Conservation (phyloP, 2,797 vertebrate genomes). For the Rhinella marina region DNA sequence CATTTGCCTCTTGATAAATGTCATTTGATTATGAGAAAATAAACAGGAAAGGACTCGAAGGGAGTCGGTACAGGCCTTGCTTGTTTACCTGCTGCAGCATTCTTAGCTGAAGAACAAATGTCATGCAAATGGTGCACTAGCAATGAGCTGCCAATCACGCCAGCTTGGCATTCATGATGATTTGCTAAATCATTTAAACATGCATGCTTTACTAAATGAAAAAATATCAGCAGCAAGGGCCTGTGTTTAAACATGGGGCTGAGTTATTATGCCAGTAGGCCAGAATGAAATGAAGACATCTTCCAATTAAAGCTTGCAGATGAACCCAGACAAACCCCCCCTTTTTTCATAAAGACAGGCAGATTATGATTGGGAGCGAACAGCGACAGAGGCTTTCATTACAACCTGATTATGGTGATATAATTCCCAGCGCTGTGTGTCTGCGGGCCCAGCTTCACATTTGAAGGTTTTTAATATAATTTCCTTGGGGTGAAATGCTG, state of each 20-base stretch:
- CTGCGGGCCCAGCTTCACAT: constrained; percentile 88
- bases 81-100: constrained; percentile 86
- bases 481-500: constrained; percentile 90
- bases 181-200: constrained; percentile 95
- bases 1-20: constrained; percentile 84
- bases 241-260: constrained; percentile 90
- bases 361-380: constrained; percentile 87
- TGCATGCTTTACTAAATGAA: constrained; percentile 98
- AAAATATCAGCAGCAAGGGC: constrained; percentile 90
- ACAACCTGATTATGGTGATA: constrained; percentile 99
- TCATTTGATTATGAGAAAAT: constrained; percentile 90
- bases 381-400: constrained; percentile 88
- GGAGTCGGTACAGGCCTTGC: constrained; percentile 79
- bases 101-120: constrained; percentile 90
- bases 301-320: constrained; percentile 90
- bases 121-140: constrained; percentile 97
- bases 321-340: constrained; percentile 85
- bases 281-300: constrained; percentile 89
- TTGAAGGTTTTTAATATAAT: constrained; percentile 94
- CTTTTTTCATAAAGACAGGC: constrained; percentile 87
- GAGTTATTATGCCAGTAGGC: constrained; percentile 87
- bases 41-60: constrained; percentile 84
- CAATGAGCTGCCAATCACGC: constrained; percentile 95
- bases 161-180: constrained; percentile 93
- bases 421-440: constrained; percentile 93